Conservation (phyloP, 2,888 invertebrate species). For the Hypomecis punctinalis region DNA sequence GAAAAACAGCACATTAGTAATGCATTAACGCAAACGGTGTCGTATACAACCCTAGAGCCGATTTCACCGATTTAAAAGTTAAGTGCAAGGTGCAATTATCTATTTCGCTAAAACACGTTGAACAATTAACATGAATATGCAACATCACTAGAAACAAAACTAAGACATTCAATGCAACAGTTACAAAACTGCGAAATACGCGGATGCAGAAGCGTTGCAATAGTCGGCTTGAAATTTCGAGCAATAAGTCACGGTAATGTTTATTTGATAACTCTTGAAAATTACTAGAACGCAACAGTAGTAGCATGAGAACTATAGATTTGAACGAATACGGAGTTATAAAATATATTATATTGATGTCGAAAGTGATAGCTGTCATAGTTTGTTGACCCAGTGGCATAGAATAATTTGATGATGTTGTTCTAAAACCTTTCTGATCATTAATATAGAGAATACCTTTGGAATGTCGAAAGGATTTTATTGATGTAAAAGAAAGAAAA, state of each 20-base stretch:
- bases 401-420: slow-evolving; percentile 10
- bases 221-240: slow-evolving; percentile 28
- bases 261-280: slow-evolving; percentile 33
- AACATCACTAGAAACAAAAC: slow-evolving; percentile 24
- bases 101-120: slow-evolving; percentile 21
- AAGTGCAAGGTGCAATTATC: slow-evolving; percentile 16
- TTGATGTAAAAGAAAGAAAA: no score
- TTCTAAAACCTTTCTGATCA: neutral
- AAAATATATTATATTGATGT: slow-evolving; percentile 20
- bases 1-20: slow-evolving; percentile 10
- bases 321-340: slow-evolving; percentile 20
- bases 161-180: slow-evolving; percentile 27
- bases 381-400: slow-evolving; percentile 29
- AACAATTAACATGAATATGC: slow-evolving; percentile 34
- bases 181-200: slow-evolving; percentile 27
- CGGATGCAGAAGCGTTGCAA: slow-evolving; percentile 27
- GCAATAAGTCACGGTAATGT: slow-evolving; percentile 33
- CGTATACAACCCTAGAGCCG: slow-evolving; percentile 4
- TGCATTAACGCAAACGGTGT: slow-evolving; percentile 9
- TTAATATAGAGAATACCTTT: neutral
- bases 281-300: slow-evolving; percentile 22
- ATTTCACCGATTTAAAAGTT: slow-evolving; percentile 2
- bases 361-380: slow-evolving; percentile 29
- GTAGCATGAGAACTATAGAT: slow-evolving; percentile 22
- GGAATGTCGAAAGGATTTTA: neutral